Evolutionary conservation across 2,797 vertebrate species (phyloP), one percentile per base, ranked within the genome.

Genomic region (Eurystomus glaucurus): DNA sequence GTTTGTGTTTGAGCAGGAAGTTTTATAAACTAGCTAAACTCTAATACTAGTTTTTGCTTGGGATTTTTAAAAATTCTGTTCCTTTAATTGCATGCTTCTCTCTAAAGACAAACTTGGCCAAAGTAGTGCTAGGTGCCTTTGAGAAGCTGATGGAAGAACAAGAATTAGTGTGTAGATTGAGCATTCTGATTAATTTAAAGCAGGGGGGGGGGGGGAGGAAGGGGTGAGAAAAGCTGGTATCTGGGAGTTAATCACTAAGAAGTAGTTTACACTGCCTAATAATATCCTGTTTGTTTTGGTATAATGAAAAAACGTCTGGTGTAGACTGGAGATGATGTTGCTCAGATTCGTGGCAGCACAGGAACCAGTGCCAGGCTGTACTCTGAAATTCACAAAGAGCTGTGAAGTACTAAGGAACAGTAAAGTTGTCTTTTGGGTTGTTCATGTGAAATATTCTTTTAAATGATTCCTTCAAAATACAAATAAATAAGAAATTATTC

Each of bases 221-320:
- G 8, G 14, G 11, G 31, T 18, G 31, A n/a, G 31, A 13, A 23
- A 64, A 37, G 55, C 84, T 88, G 57, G 10, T 78, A 65, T 86
- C 72, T 72, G 45, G 50, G 51, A 91, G 58, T 94, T 96, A 62
- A 78, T 89, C 64, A 66, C 83, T 75, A 54, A 75, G 88, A 31
- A 85, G 43, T 66, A 88, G 71, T 66, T 85, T 91, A 25, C 17
- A 77, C 43, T 88, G 72, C 51, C 80, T 93, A 28, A 68, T 71
- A 78, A 80, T 65, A 92, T 54, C 61, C 57, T 71, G 20, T 82
- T 82, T 91, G 70, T 81, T 96, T 69, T 91, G 66, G 29, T 82
- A 62, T 89, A 76, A 81, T 75, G 92, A 68, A 72, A 51, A 94
- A 93, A 91, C 60, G 45, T 57, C 23, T 75, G 76, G 43, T 74